Percentiles rank a stretch among this genome's conserved stretches.
Evolutionary conservation across 2,888 invertebrate genomes (phyloP).

Genomic region (Meliscaeva auricollis): DNA sequence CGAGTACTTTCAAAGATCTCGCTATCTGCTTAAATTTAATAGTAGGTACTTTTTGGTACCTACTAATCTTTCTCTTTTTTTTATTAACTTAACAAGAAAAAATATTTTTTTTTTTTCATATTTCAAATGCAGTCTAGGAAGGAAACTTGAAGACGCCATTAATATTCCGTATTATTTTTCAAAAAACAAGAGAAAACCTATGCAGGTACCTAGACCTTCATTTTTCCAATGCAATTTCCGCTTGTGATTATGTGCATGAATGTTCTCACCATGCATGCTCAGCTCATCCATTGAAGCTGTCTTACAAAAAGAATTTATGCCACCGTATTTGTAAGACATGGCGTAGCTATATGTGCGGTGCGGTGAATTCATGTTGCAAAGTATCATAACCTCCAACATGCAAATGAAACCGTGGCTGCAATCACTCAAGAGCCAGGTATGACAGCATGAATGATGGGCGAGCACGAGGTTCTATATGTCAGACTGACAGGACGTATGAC

Average conservation of each 20-base stretch:
- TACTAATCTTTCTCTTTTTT: too few relatives aligned
- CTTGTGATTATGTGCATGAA: neutral
- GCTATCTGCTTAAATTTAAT: too few relatives aligned
- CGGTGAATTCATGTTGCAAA: slow-evolving; percentile 9
- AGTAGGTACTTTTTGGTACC: too few relatives aligned
- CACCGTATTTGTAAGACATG: slow-evolving; percentile 50
- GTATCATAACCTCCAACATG: slow-evolving; percentile 51
- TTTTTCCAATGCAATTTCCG: slow-evolving; percentile 32
- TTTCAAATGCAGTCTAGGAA: too few relatives aligned
- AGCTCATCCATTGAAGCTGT: slow-evolving; percentile 34
- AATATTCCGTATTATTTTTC: slow-evolving; percentile 3
- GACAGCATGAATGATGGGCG: slow-evolving; percentile 57
- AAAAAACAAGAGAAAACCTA: neutral
- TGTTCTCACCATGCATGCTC: neutral
- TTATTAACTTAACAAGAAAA: too few relatives aligned
- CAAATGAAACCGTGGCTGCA: slow-evolving; percentile 59
- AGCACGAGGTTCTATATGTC: slow-evolving; percentile 38
- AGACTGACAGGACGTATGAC: slow-evolving; percentile 45
- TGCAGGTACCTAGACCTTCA: neutral
- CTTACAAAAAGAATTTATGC: slow-evolving; percentile 54
- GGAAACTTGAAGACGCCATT: neutral
- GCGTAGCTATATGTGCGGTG: slow-evolving; percentile 8
- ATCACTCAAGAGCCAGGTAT: slow-evolving; percentile 51
- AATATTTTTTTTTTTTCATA: too few relatives aligned
- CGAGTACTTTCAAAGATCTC: too few relatives aligned